Evolutionary conservation across 2,888 invertebrate genomes (phyloP).

Genomic region (Nomada hirtipes): DNA sequence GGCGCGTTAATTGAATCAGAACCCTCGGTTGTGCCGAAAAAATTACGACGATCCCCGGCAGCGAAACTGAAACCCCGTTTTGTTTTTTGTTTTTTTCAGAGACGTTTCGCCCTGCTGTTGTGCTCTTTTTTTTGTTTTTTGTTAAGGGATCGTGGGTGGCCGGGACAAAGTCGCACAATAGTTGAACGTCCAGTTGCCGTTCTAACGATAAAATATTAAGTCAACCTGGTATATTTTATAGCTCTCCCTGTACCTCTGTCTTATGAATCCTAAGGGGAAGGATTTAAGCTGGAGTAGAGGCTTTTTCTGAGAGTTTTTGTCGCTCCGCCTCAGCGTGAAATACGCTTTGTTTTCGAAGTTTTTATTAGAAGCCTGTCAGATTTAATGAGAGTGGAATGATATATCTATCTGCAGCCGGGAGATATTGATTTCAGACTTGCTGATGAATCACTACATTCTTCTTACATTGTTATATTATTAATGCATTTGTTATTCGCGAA

Average conservation of each 20-base stretch:
- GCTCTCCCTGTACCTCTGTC: neutral
- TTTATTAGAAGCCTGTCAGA: neutral
- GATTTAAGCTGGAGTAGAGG: neutral
- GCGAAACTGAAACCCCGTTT: slow-evolving; percentile 14
- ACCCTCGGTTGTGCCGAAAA: slow-evolving; percentile 4
- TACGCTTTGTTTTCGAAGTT: neutral
- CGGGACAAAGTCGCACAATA: neutral
- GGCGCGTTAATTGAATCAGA: slow-evolving; percentile 53
- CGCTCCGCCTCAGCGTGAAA: no score
- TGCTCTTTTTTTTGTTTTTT: neutral
- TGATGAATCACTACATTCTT: no score
- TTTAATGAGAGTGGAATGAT: neutral
- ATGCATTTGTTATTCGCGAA: no score
- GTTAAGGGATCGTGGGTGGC: no score
- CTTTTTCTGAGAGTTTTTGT: neutral
- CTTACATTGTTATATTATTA: no score
- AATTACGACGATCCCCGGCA: slow-evolving; percentile 2
- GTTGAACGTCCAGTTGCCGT: neutral
- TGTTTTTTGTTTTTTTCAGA: neutral
- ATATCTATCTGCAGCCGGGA: no score
- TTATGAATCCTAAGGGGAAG: neutral
- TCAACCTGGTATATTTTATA: neutral
- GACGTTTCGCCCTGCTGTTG: neutral
- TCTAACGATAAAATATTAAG: slow-evolving; percentile 16
- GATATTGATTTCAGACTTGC: no score